A percentile compares a stretch with the other conserved stretches of the same genome.
phyloP scores from a whole-genome alignment of 2,113 vertebrate species.

The Oreochromis spilurus region DNA sequence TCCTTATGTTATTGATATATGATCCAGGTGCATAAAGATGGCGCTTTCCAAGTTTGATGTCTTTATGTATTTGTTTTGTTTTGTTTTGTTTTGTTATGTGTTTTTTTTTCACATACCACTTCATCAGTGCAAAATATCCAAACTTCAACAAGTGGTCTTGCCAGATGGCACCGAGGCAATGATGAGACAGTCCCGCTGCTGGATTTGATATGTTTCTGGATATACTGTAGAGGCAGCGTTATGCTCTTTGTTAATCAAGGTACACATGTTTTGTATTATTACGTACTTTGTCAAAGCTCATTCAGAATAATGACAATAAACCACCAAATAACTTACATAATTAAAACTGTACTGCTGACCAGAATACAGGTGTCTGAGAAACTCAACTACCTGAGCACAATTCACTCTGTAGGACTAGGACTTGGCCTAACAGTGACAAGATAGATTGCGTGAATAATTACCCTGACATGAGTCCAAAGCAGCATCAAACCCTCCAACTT shows the following conservation, averaged over 20 bases:
- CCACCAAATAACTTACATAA: background rate
- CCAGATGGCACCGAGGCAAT: slow-evolving; percentile 36
- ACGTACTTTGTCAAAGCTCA: slow-evolving; percentile 19
- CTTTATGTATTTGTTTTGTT: slow-evolving; percentile 18
- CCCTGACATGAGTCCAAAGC: slow-evolving; percentile 36
- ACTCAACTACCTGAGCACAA: background rate
- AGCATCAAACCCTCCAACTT: slow-evolving; percentile 48
- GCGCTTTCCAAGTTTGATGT: slow-evolving; percentile 32
- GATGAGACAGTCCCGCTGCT: slow-evolving; percentile 22
- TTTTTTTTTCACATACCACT: slow-evolving; percentile 16
- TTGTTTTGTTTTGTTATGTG: background rate
- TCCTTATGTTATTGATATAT: slow-evolving; percentile 34
- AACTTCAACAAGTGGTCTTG: slow-evolving; percentile 17
- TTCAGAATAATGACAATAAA: slow-evolving; percentile 18
- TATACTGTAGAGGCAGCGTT: background rate
- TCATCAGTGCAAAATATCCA: slow-evolving; percentile 34
- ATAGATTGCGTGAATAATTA: slow-evolving; percentile 48
- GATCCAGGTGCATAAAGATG: slow-evolving; percentile 44
- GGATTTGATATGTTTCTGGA: slow-evolving; percentile 30
- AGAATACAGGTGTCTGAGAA: slow-evolving; percentile 6
- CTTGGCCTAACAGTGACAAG: slow-evolving; percentile 14
- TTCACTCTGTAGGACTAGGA: background rate
- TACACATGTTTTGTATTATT: slow-evolving; percentile 38
- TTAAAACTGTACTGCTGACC: background rate
- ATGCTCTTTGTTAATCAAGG: slow-evolving; percentile 1